A percentile compares a stretch with the other conserved stretches of the same genome.
These are phyloP conservation scores for Meta bourneti DNA, from an alignment of 2,888 invertebrate genomes.

Conservation along the genomic window DNA sequence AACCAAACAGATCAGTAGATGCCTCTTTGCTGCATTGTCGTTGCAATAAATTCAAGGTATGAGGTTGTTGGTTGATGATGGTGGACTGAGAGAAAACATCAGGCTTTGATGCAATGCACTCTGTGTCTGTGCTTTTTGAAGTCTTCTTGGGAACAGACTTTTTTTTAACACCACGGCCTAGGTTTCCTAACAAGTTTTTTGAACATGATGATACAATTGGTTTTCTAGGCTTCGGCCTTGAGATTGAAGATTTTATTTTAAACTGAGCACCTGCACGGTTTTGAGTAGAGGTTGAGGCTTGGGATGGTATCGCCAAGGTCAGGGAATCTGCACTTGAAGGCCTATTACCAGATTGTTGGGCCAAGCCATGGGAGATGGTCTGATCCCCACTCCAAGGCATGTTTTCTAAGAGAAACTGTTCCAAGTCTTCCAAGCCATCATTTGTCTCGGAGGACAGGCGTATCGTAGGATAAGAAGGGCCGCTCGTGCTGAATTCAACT, in stretches of 20 bases:
- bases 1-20: slow-evolving; percentile 38
- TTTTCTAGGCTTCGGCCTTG: slow-evolving; percentile 64
- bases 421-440: slow-evolving; percentile 74
- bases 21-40: slow-evolving; percentile 37
- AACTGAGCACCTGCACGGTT: slow-evolving; percentile 20
- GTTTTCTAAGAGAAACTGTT: slow-evolving; percentile 73
- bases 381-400: slow-evolving; percentile 74
- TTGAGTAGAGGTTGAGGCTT: slow-evolving; percentile 18
- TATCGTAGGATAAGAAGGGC: slow-evolving; percentile 62
- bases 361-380: slow-evolving; percentile 49
- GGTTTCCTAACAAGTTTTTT: slow-evolving; percentile 75
- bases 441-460: slow-evolving; percentile 65
- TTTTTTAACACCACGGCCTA: slow-evolving; percentile 75
- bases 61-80: slow-evolving; percentile 42
- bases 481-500: slow-evolving; percentile 45
- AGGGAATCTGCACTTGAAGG: slow-evolving; percentile 75
- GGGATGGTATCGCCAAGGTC: slow-evolving; percentile 63
- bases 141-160: slow-evolving; percentile 60
- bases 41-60: slow-evolving; percentile 52
- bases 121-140: slow-evolving; percentile 30
- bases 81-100: slow-evolving; percentile 52
- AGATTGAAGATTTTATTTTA: slow-evolving; percentile 57
- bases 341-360: slow-evolving; percentile 70
- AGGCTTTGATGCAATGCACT: slow-evolving; percentile 45
- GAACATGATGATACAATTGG: slow-evolving; percentile 57